These are phyloP conservation scores for Scaptomyza montana DNA, from an alignment of 1,140 invertebrate genomes.

Conservation along the genomic window DNA sequence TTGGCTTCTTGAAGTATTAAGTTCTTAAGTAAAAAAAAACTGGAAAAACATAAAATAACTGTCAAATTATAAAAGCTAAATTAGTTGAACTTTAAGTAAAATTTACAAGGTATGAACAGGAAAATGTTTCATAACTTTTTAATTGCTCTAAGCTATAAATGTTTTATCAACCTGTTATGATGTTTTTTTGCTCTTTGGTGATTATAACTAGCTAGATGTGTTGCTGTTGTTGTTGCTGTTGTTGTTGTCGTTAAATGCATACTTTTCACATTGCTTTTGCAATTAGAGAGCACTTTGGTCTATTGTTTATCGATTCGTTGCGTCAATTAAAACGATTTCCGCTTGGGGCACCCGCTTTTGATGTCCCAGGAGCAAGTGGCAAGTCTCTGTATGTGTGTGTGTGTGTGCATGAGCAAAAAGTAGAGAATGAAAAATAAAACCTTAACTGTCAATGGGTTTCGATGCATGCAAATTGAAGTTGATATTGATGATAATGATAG, in stretches of 20 bases:
- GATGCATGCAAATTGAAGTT: conserved; percentile 7
- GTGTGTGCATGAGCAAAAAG: too few relatives aligned
- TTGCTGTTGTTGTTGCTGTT: conserved; percentile 18
- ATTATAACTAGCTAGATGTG: conserved; percentile 3
- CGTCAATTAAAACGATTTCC: conserved; percentile 49
- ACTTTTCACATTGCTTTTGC: conserved; percentile 51
- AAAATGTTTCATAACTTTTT: too few relatives aligned
- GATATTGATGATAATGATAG: conserved; percentile 11
- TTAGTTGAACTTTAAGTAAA: too few relatives aligned
- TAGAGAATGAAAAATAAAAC: not conserved
- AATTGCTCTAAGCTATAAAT: too few relatives aligned
- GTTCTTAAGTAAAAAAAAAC: too few relatives aligned
- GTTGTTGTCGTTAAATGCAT: conserved; percentile 11
- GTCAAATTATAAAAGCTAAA: too few relatives aligned
- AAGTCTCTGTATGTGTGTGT: not conserved
- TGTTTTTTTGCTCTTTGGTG: not conserved
- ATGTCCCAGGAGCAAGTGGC: not conserved
- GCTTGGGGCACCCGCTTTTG: not conserved
- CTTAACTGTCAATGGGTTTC: conserved; percentile 2
- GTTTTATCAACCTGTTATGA: not conserved
- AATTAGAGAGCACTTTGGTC: conserved; percentile 59
- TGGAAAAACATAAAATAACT: too few relatives aligned
- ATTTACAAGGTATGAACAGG: too few relatives aligned
- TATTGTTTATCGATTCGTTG: conserved; percentile 69
- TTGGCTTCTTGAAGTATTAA: too few relatives aligned